Base-by-base conservation (phyloP, 2,888 invertebrate genomes). In the Drosophila acutilabella region DNA sequence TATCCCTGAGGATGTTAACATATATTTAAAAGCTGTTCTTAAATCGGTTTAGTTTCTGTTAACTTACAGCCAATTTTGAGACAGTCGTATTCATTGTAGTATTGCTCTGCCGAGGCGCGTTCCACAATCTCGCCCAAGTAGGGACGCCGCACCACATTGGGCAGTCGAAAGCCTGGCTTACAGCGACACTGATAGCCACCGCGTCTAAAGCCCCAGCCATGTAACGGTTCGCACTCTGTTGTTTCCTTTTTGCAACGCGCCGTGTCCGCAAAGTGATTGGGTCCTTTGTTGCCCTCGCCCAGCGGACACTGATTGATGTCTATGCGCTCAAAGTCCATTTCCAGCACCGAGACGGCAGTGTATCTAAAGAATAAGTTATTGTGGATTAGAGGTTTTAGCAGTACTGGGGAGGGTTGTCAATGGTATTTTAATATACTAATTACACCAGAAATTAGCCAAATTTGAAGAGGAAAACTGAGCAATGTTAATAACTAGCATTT, bases 221-320 rank as follows among this genome's bases (percentile, higher is more conserved):
- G 96, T 53, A 99, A 92, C 0, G 99, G 99, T 92, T 99, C 99
- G 92, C 99, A 99, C 96, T 97, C 97, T 6, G 98, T 98, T 1
- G 97, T 97, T 89, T 96, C 96, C 80, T 95, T 94, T 93, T 98
- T 98, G 93, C 99, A 99, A 66, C 97, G 93, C 0, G 98, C 96
- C 0, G 98, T 98, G 73, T 96, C 96, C 2, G 95, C 96, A 93
- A 98, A 99, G 90, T 94, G 94, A 93, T 99, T 99, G 0, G 97
- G 97, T 36, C 95, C 95, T 78, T 94, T 95, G 90, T 99, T 99
- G 48, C 98, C 99, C 82, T 95, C 94, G 62, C 98, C 97, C 71
- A 93, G 93, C 0, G 98, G 98, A 94, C 99, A 99, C 89, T 98
- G 99, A 93, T 99, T 99, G 92, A 99, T 98, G 90, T 99, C 99